Conservation (phyloP, 1,140 invertebrate species). For the Drosophila guanche region DNA sequence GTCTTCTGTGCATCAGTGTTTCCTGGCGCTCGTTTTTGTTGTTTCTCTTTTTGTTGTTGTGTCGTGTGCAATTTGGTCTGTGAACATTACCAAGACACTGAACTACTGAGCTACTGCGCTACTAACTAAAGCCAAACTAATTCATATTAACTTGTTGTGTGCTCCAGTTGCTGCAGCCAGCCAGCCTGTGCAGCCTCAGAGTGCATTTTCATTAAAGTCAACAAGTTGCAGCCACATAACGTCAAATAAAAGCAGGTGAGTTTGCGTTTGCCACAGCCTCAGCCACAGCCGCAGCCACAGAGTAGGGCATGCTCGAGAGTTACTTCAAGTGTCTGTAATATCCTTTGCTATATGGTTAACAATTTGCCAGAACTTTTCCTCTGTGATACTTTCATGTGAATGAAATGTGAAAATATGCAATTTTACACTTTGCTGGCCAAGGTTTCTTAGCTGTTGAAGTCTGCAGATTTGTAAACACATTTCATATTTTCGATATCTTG, state of each 20-base stretch:
- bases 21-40: constrained; percentile 18
- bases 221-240: constrained; percentile 70
- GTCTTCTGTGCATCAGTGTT: constrained; percentile 23
- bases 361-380: not conserved
- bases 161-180: constrained; percentile 21
- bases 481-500: no score
- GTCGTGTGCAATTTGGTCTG: constrained; percentile 46
- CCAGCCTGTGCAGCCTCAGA: constrained; percentile 33
- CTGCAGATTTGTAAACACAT: no score
- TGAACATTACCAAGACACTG: constrained; percentile 54
- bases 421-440: no score
- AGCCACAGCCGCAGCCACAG: constrained; percentile 5
- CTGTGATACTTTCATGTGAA: constrained; percentile 35
- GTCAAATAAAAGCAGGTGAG: constrained; percentile 62
- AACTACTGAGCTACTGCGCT: constrained; percentile 12
- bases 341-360: constrained; percentile 11
- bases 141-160: constrained; percentile 70
- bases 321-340: constrained; percentile 60
- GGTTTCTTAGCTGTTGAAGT: no score
- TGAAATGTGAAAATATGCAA: constrained; percentile 10
- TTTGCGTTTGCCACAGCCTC: constrained; percentile 19
- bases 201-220: constrained; percentile 79
- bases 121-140: constrained; percentile 37
- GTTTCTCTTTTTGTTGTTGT: constrained; percentile 38
- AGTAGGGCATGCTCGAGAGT: constrained; percentile 18